These are phyloP conservation scores for Ernsta delagoae DNA, from an alignment of 2,888 invertebrate species.

Conservation along the genomic window DNA sequence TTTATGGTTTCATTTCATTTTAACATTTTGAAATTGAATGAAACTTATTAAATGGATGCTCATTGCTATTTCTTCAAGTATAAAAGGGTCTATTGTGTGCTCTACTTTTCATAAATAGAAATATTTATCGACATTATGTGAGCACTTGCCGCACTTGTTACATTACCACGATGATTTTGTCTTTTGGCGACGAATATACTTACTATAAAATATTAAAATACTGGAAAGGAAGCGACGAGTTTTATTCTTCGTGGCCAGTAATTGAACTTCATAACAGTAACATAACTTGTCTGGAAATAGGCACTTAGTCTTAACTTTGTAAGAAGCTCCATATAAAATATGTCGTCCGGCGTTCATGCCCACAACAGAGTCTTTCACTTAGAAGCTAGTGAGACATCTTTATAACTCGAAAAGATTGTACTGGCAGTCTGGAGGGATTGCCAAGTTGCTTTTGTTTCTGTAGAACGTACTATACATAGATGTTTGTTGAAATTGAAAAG, in stretches of 20 bases:
- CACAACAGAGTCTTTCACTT: slow-evolving; percentile 34
- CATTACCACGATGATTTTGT: background rate
- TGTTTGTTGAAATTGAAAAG: slow-evolving; percentile 25
- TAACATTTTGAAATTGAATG: no score
- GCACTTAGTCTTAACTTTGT: slow-evolving; percentile 13
- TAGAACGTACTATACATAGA: background rate
- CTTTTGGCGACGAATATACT: background rate
- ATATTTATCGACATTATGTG: no score
- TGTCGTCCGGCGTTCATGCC: slow-evolving; percentile 12
- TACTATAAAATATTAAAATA: background rate
- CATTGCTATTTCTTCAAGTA: no score
- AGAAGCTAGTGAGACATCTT: slow-evolving; percentile 26
- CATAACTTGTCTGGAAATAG: slow-evolving; percentile 10
- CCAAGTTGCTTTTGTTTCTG: slow-evolving; percentile 24
- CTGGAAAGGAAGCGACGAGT: background rate
- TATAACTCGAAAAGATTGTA: slow-evolving; percentile 5
- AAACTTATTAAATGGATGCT: no score
- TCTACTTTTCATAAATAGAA: background rate
- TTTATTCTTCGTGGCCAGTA: background rate
- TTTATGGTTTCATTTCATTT: no score
- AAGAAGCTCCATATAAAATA: slow-evolving; percentile 8
- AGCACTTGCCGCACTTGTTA: background rate
- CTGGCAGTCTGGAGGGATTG: slow-evolving; percentile 14
- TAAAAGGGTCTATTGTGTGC: background rate
- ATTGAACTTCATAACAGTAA: slow-evolving; percentile 4